phyloP scores from a whole-genome alignment of 2,888 invertebrate genomes.

The Cremastobaeus sp. region DNA sequence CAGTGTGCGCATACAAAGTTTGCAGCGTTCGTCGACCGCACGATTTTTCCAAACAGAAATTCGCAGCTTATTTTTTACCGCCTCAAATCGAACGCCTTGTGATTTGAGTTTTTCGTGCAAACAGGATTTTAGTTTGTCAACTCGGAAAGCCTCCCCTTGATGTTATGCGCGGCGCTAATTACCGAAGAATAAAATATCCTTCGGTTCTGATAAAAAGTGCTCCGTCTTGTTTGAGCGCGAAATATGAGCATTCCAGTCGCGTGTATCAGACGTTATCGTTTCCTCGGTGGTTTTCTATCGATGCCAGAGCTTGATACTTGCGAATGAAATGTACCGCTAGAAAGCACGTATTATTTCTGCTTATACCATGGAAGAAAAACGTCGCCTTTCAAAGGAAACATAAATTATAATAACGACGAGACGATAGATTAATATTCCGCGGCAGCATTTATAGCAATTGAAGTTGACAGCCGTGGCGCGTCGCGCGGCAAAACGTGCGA shows the following conservation, averaged over 20 bases:
- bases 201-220: constrained; percentile 4
- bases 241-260: background rate
- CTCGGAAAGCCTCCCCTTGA: too few species aligned
- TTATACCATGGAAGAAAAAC: constrained; percentile 45
- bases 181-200: constrained; percentile 10
- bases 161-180: too few species aligned
- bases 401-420: constrained; percentile 50
- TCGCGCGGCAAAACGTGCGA: constrained; percentile 63
- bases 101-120: too few species aligned
- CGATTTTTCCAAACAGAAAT: constrained; percentile 53
- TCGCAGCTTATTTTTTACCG: too few species aligned
- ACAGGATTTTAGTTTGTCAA: too few species aligned
- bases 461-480: constrained; percentile 54
- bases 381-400: constrained; percentile 50
- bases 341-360: constrained; percentile 47
- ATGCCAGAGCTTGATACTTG: constrained; percentile 17
- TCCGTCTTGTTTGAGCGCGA: constrained; percentile 12
- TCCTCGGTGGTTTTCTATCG: constrained; percentile 17
- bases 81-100: too few species aligned
- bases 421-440: constrained; percentile 55
- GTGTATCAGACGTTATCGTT: constrained; percentile 11
- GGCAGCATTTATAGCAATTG: constrained; percentile 54
- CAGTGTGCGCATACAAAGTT: constrained; percentile 33
- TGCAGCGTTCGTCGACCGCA: constrained; percentile 24
- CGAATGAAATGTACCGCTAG: constrained; percentile 44